Base-by-base conservation (phyloP, 2,888 invertebrate species). In the Eilema griseolum region DNA sequence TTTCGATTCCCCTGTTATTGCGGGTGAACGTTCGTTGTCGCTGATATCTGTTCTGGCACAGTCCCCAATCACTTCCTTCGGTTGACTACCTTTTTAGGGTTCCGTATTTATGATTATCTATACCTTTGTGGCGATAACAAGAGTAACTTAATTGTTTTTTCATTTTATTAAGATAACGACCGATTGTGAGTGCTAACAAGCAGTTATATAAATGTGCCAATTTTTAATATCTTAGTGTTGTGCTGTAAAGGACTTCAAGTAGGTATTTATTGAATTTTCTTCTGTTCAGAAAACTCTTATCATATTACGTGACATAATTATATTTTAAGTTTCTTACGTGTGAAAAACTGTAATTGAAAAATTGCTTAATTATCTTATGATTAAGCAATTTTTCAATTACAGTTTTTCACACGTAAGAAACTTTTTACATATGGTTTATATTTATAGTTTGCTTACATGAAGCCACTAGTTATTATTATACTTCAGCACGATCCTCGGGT, bases 1-100 rank as follows among this genome's bases (percentile, higher is more conserved):
- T 70, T 72, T 68, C 71, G 71, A 71, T 75, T 74, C 69, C 59
- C 64, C 46, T 69, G 67, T 70, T 72, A 74, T 73, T 64, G 66
- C 63, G 67, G 37, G 3, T 62, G 69, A 28, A 31, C 59, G 52
- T 24, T 66, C 67, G 23, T 67, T 63, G 63, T 63, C 70, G 33
- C 66, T 61, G 60, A 66, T 41, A 61, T 33, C 56, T 70, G 10
- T 26, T 46, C 41, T 61, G 46, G 33, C 28, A 64, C 23, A 20
- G 63, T 16, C 26, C 60, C 26, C 46, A 28, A 65, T 64, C 64
- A 59, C 59, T 41, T 31, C 8, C 52, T 8, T 10, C 10, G n/a
- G 52, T 52, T 52, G n/a, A 56, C n/a, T 41, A 11, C 41, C 33
- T 62, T 63, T 57, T 24, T n/a, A n/a, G n/a, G n/a, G n/a, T n/a